phyloP scores from a whole-genome alignment of 2,888 invertebrate genomes.

The Barypeithes pellucidus region DNA sequence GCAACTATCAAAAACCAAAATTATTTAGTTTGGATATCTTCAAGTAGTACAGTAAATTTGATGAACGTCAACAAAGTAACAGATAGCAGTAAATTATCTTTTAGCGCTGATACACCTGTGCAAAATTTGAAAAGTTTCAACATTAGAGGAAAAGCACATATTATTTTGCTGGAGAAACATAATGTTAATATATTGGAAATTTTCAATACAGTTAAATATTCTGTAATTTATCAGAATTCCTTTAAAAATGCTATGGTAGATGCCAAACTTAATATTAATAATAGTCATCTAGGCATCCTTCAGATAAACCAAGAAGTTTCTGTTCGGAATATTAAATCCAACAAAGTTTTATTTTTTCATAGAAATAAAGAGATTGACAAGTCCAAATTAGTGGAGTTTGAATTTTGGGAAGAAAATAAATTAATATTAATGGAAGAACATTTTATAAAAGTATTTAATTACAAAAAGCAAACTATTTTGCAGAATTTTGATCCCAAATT shows the following conservation, averaged over 20 bases:
- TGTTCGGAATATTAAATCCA: conserved; percentile 53
- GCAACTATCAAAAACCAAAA: conserved; percentile 45
- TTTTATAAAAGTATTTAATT: conserved; percentile 55
- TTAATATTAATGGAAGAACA: conserved; percentile 55
- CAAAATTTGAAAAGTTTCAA: conserved; percentile 39
- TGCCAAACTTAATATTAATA: conserved; percentile 55
- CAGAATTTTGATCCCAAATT: conserved; percentile 56
- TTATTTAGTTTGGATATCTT: conserved; percentile 55
- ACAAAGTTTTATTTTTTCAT: conserved; percentile 22
- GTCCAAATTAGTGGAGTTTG: conserved; percentile 54
- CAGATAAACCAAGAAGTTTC: conserved; percentile 47
- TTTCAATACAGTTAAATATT: conserved; percentile 15
- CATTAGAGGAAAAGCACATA: conserved; percentile 5
- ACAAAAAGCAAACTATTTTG: conserved; percentile 42
- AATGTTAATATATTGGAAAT: conserved; percentile 46
- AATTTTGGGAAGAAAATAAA: conserved; percentile 53
- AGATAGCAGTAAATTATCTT: conserved; percentile 32
- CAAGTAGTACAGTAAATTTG: conserved; percentile 51
- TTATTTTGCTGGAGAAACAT: conserved; percentile 54
- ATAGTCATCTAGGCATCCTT: conserved; percentile 52
- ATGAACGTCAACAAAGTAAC: conserved; percentile 35
- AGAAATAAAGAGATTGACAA: neutral
- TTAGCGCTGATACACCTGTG: conserved; percentile 40
- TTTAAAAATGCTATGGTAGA: conserved; percentile 52
- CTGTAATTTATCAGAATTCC: neutral